Evolutionary conservation across 1,140 invertebrate species (phyloP), one percentile per base, ranked within the genome.

Genomic region (Manduca sexta): DNA sequence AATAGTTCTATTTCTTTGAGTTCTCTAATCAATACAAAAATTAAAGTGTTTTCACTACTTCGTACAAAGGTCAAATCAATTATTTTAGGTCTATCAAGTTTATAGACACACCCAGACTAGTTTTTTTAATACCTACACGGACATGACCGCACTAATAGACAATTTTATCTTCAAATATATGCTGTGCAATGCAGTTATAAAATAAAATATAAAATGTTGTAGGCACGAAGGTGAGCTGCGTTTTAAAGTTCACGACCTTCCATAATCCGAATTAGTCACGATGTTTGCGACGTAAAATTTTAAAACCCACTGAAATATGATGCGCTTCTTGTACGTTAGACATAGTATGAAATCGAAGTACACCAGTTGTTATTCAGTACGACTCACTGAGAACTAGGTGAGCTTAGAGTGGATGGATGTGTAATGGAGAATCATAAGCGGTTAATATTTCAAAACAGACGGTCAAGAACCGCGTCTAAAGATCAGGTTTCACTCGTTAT

Each of bases 231-330:
- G 57, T 65, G 63, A 71, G 64, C 64, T 61, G 54, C 63, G 59
- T 59, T 54, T 45, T 63, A 72, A 73, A 74, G 68, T 76, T 76
- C 70, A 74, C 61, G 66, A 58, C 49, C 64, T 71, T 64, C 35
- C 40, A 44, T 35, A 60, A 42, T 52, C 38, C 44, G 21, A 39
- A 34, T 52, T 48, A 48, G 57, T 64, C 58, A 61, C 56, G 60
- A 63, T 54, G 49, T 57, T 49, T 50, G 2, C 21, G 13, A 43
- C 31, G 29, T 37, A 35, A 35, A 35, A 37, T 45, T 52, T 31
- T 12, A 21, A 33, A 16, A 34, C 30, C 21, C 29, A 33, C 17
- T 21, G 17, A 33, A 30, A 31, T 41, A 16, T 42, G 35, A 26
- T 21, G 30, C 12, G 15, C 14, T 45, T 51, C 13, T 6, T 1